Conservation (phyloP, 2,888 invertebrate genomes). For the Troides aeacus region DNA sequence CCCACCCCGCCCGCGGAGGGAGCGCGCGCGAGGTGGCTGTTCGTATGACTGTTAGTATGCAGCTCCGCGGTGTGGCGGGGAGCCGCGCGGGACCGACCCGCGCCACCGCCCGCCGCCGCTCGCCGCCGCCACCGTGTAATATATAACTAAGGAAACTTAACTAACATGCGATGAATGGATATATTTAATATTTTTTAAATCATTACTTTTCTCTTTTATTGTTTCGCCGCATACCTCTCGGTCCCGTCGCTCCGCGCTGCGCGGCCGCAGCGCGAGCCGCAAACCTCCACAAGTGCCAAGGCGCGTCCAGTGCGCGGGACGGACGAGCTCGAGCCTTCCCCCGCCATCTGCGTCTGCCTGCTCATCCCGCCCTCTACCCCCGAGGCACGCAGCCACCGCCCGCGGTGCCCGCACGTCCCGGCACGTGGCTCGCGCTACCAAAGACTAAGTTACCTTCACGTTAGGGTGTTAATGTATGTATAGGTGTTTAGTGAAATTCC, state of each 20-base stretch:
- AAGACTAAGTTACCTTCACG: constrained; percentile 78
- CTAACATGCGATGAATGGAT: too few species aligned
- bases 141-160: too few species aligned
- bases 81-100: constrained; percentile 51
- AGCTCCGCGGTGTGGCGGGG: constrained; percentile 65
- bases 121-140: constrained; percentile 23
- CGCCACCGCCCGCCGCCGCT: constrained; percentile 26
- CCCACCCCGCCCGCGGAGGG: too few species aligned
- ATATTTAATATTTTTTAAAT: too few species aligned
- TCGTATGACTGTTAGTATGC: constrained; percentile 65
- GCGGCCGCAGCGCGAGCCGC: constrained; percentile 30
- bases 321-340: background rate
- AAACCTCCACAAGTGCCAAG: constrained; percentile 34
- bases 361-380: constrained; percentile 2
- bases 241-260: constrained; percentile 6
- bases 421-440: constrained; percentile 68
- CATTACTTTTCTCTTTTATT: too few species aligned
- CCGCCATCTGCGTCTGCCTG: constrained; percentile 32
- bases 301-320: constrained; percentile 22
- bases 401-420: constrained; percentile 32
- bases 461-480: constrained; percentile 68
- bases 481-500: constrained; percentile 64
- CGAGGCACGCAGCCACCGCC: constrained; percentile 30
- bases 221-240: constrained; percentile 13
- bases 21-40: constrained; percentile 52